These are phyloP conservation scores for Parochlus steinenii DNA, from an alignment of 2,888 invertebrate species.

Conservation along the genomic window DNA sequence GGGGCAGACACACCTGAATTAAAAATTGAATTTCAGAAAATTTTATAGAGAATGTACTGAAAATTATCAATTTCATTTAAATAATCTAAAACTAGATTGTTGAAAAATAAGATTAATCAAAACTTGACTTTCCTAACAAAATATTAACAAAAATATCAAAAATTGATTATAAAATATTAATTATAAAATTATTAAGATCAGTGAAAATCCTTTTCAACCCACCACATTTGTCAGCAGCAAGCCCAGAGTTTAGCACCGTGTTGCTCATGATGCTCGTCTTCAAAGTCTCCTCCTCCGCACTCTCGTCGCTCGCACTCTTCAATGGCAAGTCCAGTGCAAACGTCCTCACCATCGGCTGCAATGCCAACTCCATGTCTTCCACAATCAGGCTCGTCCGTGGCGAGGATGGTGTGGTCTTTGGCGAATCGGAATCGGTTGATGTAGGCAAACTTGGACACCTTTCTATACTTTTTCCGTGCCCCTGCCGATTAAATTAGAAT, in stretches of 20 bases:
- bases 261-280: slow-evolving; percentile 10
- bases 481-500: slow-evolving; percentile 27
- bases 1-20: slow-evolving; percentile 11
- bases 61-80: too few species aligned
- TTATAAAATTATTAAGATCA: neutral
- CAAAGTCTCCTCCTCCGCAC: slow-evolving; percentile 9
- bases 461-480: slow-evolving; percentile 23
- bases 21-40: neutral
- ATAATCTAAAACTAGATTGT: too few species aligned
- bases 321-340: too few species aligned
- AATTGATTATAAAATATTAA: too few species aligned
- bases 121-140: too few species aligned
- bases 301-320: too few species aligned
- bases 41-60: too few species aligned
- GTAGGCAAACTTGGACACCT: slow-evolving; percentile 12
- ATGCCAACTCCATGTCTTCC: slow-evolving; percentile 9
- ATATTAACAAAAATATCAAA: too few species aligned
- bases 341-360: too few species aligned
- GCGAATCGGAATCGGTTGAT: slow-evolving; percentile 12
- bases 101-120: too few species aligned
- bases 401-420: slow-evolving; percentile 9
- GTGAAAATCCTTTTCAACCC: neutral
- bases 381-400: slow-evolving; percentile 8
- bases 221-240: slow-evolving; percentile 13
- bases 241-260: slow-evolving; percentile 7